These are phyloP conservation scores for Berghia stephanieae DNA, from an alignment of 1,140 invertebrate species.

Conservation along the genomic window DNA sequence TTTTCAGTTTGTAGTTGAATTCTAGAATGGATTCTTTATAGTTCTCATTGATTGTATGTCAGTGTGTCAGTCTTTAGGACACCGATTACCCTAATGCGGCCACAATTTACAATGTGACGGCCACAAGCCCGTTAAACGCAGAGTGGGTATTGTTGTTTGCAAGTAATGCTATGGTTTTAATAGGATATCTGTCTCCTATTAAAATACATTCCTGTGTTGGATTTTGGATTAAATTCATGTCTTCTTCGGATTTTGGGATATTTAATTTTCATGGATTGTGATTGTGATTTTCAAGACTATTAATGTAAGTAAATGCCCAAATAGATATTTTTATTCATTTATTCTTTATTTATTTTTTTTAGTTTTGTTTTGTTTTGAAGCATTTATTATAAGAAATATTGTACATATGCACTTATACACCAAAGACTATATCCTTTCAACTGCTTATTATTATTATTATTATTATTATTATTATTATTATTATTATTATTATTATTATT, in stretches of 20 bases:
- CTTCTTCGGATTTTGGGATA: neutral
- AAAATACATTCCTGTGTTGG: too few relatives aligned
- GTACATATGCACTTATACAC: neutral
- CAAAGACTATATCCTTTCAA: neutral
- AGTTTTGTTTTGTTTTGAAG: neutral
- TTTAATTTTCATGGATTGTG: neutral
- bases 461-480: conserved; percentile 17
- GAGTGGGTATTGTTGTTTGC: too few relatives aligned
- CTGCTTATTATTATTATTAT: conserved; percentile 10
- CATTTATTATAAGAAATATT: neutral
- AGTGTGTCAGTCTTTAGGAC: too few relatives aligned
- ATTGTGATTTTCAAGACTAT: neutral
- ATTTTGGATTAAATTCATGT: neutral
- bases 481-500: conserved; percentile 15
- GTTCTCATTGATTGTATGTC: too few relatives aligned
- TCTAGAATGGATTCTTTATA: too few relatives aligned
- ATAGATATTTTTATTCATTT: neutral
- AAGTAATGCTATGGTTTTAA: too few relatives aligned
- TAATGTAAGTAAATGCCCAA: neutral
- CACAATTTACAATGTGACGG: too few relatives aligned
- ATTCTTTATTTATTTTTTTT: neutral
- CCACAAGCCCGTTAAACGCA: too few relatives aligned
- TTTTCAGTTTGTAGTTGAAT: too few relatives aligned
- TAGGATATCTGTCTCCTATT: too few relatives aligned
- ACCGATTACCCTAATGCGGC: too few relatives aligned